Evolutionary conservation across 2,797 vertebrate genomes (phyloP).

Genomic region (Brachyalestes nurse): DNA sequence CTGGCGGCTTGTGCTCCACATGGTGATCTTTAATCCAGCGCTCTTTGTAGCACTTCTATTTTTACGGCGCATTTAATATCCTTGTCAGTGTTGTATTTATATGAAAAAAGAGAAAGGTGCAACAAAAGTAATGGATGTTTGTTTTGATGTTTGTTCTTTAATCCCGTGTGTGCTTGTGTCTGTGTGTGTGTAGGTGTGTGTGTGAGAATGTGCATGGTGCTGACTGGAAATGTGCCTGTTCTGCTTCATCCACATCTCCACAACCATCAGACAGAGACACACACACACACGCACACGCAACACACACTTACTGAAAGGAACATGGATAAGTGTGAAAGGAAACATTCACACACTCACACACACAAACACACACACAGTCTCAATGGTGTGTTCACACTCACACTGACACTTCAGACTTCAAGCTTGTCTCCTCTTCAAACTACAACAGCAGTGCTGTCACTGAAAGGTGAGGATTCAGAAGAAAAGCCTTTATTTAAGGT

Average conservation of each 20-base stretch:
- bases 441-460: slow-evolving; percentile 61
- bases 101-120: slow-evolving; percentile 66
- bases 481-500: slow-evolving; percentile 65
- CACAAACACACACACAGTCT: slow-evolving; percentile 31
- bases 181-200: not conserved
- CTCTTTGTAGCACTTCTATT: slow-evolving; percentile 71
- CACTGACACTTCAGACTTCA: slow-evolving; percentile 46
- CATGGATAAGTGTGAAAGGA: not conserved
- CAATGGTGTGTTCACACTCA: slow-evolving; percentile 41
- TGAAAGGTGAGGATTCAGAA: slow-evolving; percentile 63
- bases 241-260: slow-evolving; percentile 60
- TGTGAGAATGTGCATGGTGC: slow-evolving; percentile 60
- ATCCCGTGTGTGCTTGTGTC: slow-evolving; percentile 50
- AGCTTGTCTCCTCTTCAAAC: slow-evolving; percentile 43
- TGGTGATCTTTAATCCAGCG: slow-evolving; percentile 49
- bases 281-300: not conserved
- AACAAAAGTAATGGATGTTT: slow-evolving; percentile 68
- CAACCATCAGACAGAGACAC: slow-evolving; percentile 10
- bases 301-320: slow-evolving; percentile 3
- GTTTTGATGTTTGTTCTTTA: slow-evolving; percentile 70
- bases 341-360: slow-evolving; percentile 9
- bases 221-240: slow-evolving; percentile 67
- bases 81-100: slow-evolving; percentile 66
- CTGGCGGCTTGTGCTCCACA: not conserved
- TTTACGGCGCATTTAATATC: slow-evolving; percentile 71